These are phyloP conservation scores for Trichogramma dendrolimi DNA, from an alignment of 2,888 invertebrate species.

Conservation along the genomic window DNA sequence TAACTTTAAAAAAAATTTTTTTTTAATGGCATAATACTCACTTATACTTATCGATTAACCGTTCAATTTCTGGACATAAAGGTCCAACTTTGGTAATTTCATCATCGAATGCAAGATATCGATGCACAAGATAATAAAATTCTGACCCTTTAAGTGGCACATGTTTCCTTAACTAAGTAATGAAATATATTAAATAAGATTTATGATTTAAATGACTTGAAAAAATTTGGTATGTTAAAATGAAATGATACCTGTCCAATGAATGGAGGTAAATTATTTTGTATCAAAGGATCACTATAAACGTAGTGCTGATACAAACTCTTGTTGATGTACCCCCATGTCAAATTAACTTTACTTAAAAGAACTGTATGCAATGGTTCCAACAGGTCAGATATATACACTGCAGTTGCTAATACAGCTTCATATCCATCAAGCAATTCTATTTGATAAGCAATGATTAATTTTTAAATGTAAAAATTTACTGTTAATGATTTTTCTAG, in stretches of 20 bases:
- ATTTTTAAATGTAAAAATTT: slow-evolving; percentile 3
- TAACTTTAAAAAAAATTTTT: neutral
- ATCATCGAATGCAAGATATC: slow-evolving; percentile 58
- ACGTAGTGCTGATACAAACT: slow-evolving; percentile 61
- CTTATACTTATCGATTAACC: slow-evolving; percentile 55
- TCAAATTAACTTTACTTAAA: slow-evolving; percentile 61
- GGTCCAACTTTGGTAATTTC: slow-evolving; percentile 59
- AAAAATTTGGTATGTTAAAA: slow-evolving; percentile 1
- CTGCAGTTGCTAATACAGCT: slow-evolving; percentile 60
- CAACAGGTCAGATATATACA: slow-evolving; percentile 58
- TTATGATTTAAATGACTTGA: neutral
- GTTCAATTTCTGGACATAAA: slow-evolving; percentile 58
- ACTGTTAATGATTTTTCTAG: neutral
- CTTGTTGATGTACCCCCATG: slow-evolving; percentile 66
- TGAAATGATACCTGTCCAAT: slow-evolving; percentile 52
- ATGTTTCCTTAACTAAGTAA: slow-evolving; percentile 42
- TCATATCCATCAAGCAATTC: slow-evolving; percentile 63
- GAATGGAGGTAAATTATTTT: slow-evolving; percentile 56
- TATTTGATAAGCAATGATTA: slow-evolving; percentile 34
- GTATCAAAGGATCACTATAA: slow-evolving; percentile 56
- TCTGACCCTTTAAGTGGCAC: slow-evolving; percentile 45
- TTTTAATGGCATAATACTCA: slow-evolving; percentile 28
- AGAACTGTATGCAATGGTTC: slow-evolving; percentile 60
- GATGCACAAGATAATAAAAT: slow-evolving; percentile 53
- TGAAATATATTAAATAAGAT: slow-evolving; percentile 6